Conservation (phyloP, 2,888 invertebrate genomes). For the Axea sp. region DNA sequence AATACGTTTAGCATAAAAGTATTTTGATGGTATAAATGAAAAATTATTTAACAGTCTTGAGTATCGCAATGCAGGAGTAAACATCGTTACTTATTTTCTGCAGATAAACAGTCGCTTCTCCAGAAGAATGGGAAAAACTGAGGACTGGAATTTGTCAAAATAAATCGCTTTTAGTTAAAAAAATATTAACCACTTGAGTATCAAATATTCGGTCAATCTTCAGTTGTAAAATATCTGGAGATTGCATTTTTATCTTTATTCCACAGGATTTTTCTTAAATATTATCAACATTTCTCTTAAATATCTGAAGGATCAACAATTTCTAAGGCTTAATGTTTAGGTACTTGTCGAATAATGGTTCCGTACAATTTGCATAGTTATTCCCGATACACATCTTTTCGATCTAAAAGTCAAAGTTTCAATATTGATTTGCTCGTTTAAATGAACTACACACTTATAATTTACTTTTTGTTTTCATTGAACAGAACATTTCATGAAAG, state of each 20-base stretch:
- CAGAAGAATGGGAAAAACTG: no score
- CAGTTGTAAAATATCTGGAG: no score
- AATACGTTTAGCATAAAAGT: conserved; percentile 12
- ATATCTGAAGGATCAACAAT: not conserved
- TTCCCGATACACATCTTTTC: not conserved
- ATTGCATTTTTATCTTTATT: no score
- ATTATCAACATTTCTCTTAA: not conserved
- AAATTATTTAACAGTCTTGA: conserved; percentile 24
- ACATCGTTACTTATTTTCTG: not conserved
- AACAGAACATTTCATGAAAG: no score
- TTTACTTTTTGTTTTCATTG: not conserved
- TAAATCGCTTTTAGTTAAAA: not conserved
- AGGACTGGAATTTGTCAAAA: not conserved
- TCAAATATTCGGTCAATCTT: no score
- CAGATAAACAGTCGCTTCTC: no score
- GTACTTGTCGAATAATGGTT: not conserved
- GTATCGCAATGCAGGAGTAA: conserved; percentile 11
- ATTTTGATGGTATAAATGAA: conserved; percentile 3
- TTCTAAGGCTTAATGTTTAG: not conserved
- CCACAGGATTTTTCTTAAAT: no score
- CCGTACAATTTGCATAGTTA: not conserved
- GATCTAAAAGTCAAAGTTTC: no score
- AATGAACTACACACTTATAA: not conserved
- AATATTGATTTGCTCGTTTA: no score
- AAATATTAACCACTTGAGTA: not conserved